Evolutionary conservation across 2,888 invertebrate genomes (phyloP), one percentile per base, ranked within the genome.

Genomic region (Camponotus fellah): DNA sequence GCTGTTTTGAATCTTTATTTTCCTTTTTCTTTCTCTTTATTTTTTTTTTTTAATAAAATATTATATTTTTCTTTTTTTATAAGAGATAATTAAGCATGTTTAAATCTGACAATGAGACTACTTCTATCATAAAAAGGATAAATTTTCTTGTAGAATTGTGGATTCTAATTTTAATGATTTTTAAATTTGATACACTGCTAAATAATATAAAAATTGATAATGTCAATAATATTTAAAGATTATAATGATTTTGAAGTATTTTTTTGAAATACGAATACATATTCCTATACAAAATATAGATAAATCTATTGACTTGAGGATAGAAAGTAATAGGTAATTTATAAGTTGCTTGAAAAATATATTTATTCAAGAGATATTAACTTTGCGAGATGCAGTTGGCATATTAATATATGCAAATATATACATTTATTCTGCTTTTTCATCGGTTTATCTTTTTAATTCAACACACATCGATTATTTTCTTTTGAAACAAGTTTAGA

Each of bases 371-470:
- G 12, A 43, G 9, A 26, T 64, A 74, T 64, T 74, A 62, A 12
- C n/a, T 62, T 43, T 10, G n/a, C 71, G 14, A 60, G 14, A 60
- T 32, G 40, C 37, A 71, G 9, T 12, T 58, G 40, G 17, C 26
- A 21, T 26, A 56, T 1, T 14, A n/a, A 32, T 14, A 65, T 43
- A 43, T 32, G 32, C 43, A 65, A 43, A 68, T 49, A 37, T 9
- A 8, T 46, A 68, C 40, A 10, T 76, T 68, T 21, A 26, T 53
- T 53, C n/a, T 53, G 53, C n/a, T 53, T 53, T 53, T 8, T 53
- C 4, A 68, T 69, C 14, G 53, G 69, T 46, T 32, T 69, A 40
- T 58, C 58, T 79, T 72, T 74, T 79, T 26, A 46, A 60, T 34
- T 34, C 21, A 17, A 46, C 32, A n/a, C 49, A 17, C 8, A 46